Base-by-base conservation (phyloP, 2,113 vertebrate genomes). In the Boulengeromyrus knoepffleri region DNA sequence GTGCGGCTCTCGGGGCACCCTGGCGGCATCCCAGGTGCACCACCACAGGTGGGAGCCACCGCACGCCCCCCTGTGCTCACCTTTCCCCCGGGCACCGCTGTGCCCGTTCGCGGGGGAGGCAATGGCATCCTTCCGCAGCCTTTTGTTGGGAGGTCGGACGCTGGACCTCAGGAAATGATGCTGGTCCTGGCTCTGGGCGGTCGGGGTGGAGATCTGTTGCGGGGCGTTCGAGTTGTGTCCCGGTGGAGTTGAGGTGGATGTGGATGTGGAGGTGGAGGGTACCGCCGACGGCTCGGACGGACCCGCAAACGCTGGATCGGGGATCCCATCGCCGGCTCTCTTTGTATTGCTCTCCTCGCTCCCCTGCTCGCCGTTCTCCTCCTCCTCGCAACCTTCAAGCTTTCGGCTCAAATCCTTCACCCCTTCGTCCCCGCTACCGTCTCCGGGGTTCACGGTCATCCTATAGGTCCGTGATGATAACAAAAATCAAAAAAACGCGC, bases 91-190 rank as follows among this genome's bases (percentile, higher is more conserved):
- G 77, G 96, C 92, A 91, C 96, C 94, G 91, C 95, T 90, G 88
- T 96, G 94, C 90, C 96, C 97, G 94, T 95, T 96, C 13, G 97
- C 94, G 90, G 96, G 93, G 88, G 97, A 94, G 93, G 96, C 95
- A 93, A 96, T 93, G n/a, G 96, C 94, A 95, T 99, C 99, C 95
- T 98, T 99, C 96, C 98, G 97, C 93, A 98, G 96, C 94, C 98
- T 97, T 94, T 99, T 99, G 96, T 97, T 99, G 93, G 99, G 98
- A 83, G 99, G 99, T 95, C 99, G 95, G 93, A 99, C 99, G 88
- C 99, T 99, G 91, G 99, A 99, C 93, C 98, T 96, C 89, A 99
- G 97, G 95, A 99, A 99, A 96, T 99, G 99, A 97, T 99, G 99
- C 95, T 99, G 99, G 95, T 99, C 99, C 93, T 97, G 98, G 93